Conservation (phyloP, 2,888 invertebrate genomes). For the Pinctada fucata region DNA sequence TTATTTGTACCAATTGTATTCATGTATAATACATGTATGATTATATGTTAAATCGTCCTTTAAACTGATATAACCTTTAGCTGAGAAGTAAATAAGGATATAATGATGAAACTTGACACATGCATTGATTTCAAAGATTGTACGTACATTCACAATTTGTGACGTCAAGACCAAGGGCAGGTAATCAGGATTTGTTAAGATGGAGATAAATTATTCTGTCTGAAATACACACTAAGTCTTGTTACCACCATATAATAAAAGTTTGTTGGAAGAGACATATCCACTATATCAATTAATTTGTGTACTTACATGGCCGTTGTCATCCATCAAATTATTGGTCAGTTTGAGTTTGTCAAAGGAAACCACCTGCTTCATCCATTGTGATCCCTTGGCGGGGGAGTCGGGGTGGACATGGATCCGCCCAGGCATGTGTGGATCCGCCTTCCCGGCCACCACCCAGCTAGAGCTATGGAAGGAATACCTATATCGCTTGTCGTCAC, state of each 20-base stretch:
- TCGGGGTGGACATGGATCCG: constrained; percentile 98
- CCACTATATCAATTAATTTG: background rate
- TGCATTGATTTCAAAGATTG: too few relatives aligned
- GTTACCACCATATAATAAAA: background rate
- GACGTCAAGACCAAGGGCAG: too few relatives aligned
- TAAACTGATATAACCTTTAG: too few relatives aligned
- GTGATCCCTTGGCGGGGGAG: constrained; percentile 93
- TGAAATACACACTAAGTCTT: background rate
- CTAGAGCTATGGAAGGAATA: constrained; percentile 87
- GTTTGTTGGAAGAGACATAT: background rate
- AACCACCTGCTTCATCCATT: constrained; percentile 98
- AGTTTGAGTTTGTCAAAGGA: constrained; percentile 97
- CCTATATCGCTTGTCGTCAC: constrained; percentile 96
- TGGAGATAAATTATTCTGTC: background rate
- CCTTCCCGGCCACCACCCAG: constrained; percentile 81
- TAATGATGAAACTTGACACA: too few relatives aligned
- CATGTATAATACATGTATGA: too few relatives aligned
- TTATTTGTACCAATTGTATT: too few relatives aligned
- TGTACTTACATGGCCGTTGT: constrained; percentile 94
- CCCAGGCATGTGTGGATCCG: constrained; percentile 88
- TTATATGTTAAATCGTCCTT: too few relatives aligned
- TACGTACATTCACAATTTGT: too few relatives aligned
- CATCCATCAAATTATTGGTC: constrained; percentile 97
- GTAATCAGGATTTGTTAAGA: background rate
- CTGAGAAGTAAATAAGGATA: too few relatives aligned